Evolutionary conservation across 2,113 vertebrate genomes (phyloP).

Genomic region (Gadus chalcogrammus): DNA sequence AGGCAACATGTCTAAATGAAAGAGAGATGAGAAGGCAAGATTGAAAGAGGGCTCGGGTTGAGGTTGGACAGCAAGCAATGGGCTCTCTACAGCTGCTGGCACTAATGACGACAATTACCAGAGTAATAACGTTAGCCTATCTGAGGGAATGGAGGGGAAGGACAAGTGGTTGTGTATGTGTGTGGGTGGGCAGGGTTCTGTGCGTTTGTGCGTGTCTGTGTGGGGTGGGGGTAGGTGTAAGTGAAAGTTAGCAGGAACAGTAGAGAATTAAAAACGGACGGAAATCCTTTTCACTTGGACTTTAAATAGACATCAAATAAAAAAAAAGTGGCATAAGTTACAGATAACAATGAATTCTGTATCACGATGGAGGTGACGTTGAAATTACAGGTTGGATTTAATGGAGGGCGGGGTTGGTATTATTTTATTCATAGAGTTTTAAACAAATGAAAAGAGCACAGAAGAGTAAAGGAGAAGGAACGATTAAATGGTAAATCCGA

Average conservation of each 20-base stretch:
- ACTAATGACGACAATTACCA: slow-evolving; percentile 98
- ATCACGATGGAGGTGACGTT: no score
- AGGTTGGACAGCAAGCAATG: slow-evolving; percentile 82
- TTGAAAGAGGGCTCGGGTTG: slow-evolving; percentile 63
- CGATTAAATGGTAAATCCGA: background rate
- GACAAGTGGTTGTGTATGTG: slow-evolving; percentile 89
- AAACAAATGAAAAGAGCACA: background rate
- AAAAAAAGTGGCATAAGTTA: no score
- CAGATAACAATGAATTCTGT: no score
- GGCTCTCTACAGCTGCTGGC: slow-evolving; percentile 91
- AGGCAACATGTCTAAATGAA: slow-evolving; percentile 54
- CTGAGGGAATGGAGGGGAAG: slow-evolving; percentile 97
- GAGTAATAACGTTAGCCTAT: slow-evolving; percentile 98
- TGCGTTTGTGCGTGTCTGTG: background rate
- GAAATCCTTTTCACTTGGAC: slow-evolving; percentile 38
- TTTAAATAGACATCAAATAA: slow-evolving; percentile 34
- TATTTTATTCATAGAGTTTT: background rate
- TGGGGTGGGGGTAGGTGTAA: slow-evolving; percentile 1
- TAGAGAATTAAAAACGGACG: slow-evolving; percentile 28
- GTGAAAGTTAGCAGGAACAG: slow-evolving; percentile 30
- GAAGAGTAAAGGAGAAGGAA: background rate
- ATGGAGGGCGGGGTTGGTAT: no score
- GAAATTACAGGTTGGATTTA: background rate
- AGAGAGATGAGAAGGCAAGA: slow-evolving; percentile 70
- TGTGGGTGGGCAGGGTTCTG: background rate